A percentile compares a stretch with the other conserved stretches of the same genome.
These are phyloP conservation scores for Steinernema feltiae DNA, from an alignment of 1,140 invertebrate genomes.

Conservation along the genomic window DNA sequence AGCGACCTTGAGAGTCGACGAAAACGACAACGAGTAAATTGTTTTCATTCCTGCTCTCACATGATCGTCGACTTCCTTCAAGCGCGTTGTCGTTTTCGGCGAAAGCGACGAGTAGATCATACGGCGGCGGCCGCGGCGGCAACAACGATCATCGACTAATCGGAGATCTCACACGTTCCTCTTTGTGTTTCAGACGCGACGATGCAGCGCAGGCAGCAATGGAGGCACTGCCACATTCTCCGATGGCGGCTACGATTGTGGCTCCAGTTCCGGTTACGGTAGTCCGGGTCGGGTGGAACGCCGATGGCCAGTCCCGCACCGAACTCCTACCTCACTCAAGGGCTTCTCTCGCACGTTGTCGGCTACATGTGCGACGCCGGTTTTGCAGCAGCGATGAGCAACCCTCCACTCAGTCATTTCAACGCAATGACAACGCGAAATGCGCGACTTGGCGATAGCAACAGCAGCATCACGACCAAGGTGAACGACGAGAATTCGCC, in stretches of 20 bases:
- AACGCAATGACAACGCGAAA: slow-evolving; percentile 18
- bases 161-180: not conserved
- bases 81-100: too few relatives aligned
- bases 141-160: slow-evolving; percentile 4
- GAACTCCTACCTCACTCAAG: not conserved
- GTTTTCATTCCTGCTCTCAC: too few relatives aligned
- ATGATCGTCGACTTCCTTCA: too few relatives aligned
- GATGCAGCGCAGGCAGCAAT: not conserved
- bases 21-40: too few relatives aligned
- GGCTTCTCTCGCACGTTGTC: not conserved
- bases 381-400: not conserved
- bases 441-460: slow-evolving; percentile 50
- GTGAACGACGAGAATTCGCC: not conserved
- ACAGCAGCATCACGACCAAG: too few relatives aligned
- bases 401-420: too few relatives aligned
- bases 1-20: too few relatives aligned
- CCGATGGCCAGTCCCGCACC: slow-evolving; percentile 9
- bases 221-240: not conserved
- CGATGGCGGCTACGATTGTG: slow-evolving; percentile 31
- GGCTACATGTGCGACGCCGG: slow-evolving; percentile 27
- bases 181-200: not conserved
- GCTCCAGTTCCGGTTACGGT: slow-evolving; percentile 41
- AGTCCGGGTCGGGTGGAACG: slow-evolving; percentile 21
- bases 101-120: too few relatives aligned
- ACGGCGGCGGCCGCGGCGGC: too few relatives aligned